These are phyloP conservation scores for Apodemia mormo DNA, from an alignment of 2,888 invertebrate genomes.

Conservation along the genomic window DNA sequence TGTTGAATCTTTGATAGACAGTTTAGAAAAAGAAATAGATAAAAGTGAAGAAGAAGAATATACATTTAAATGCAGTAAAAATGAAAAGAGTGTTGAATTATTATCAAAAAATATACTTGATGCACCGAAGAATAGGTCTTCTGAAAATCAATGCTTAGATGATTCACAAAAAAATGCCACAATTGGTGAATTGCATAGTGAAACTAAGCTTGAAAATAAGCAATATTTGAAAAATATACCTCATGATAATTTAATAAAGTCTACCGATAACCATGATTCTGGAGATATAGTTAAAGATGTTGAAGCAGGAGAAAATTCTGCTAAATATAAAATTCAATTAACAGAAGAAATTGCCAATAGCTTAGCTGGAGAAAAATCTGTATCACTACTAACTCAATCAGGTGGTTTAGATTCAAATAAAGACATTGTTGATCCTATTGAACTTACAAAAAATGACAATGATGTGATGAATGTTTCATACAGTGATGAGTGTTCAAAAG, in stretches of 20 bases:
- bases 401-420: background rate
- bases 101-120: background rate
- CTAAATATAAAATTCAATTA: background rate
- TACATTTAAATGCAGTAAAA: background rate
- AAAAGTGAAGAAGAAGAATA: background rate
- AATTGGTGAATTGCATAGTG: background rate
- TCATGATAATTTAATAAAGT: background rate
- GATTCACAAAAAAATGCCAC: background rate
- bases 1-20: background rate
- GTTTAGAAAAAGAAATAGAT: slow-evolving; percentile 4
- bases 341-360: background rate
- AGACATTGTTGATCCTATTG: background rate
- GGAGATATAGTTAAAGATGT: background rate
- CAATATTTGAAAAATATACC: background rate
- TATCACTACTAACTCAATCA: background rate
- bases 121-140: background rate
- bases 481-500: background rate
- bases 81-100: background rate
- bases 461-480: background rate
- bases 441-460: background rate
- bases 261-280: background rate
- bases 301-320: background rate
- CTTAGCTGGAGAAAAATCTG: background rate
- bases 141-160: background rate
- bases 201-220: background rate